phyloP scores from a whole-genome alignment of 2,888 invertebrate genomes.

The Ophion ellenae region DNA sequence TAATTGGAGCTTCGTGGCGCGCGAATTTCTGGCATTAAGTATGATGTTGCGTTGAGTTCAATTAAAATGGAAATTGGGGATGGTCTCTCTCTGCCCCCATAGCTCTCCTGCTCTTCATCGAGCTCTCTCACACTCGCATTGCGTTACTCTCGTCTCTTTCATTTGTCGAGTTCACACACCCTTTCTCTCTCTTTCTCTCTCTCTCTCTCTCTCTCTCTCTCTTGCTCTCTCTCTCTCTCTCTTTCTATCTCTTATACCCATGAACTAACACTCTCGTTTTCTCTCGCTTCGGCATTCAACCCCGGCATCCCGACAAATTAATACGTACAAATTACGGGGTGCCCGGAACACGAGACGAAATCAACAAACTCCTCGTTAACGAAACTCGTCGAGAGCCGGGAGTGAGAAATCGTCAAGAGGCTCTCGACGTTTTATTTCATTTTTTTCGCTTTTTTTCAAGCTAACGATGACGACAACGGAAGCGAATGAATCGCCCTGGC shows the following conservation, averaged over 20 bases:
- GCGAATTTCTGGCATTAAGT: slow-evolving; percentile 82
- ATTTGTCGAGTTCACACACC: slow-evolving; percentile 35
- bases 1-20: slow-evolving; percentile 80
- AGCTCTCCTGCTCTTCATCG: slow-evolving; percentile 46
- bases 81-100: slow-evolving; percentile 64
- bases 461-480: slow-evolving; percentile 32
- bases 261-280: slow-evolving; percentile 36
- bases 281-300: slow-evolving; percentile 54
- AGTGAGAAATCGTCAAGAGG: slow-evolving; percentile 56
- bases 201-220: slow-evolving; percentile 45
- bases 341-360: slow-evolving; percentile 56
- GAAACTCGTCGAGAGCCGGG: slow-evolving; percentile 42
- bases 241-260: slow-evolving; percentile 38
- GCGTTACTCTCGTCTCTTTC: slow-evolving; percentile 35
- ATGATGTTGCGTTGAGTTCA: slow-evolving; percentile 83
- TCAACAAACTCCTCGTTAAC: slow-evolving; percentile 65
- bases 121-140: slow-evolving; percentile 34
- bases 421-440: slow-evolving; percentile 33
- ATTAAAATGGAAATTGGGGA: slow-evolving; percentile 83
- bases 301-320: slow-evolving; percentile 62
- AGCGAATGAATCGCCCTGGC: slow-evolving; percentile 35
- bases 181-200: slow-evolving; percentile 46
- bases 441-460: background rate
- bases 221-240: slow-evolving; percentile 40
- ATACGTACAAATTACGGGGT: slow-evolving; percentile 66